Percentiles rank a stretch among this genome's conserved stretches.
Conservation (phyloP, 2,797 vertebrate species). For the Botia almorhae region DNA sequence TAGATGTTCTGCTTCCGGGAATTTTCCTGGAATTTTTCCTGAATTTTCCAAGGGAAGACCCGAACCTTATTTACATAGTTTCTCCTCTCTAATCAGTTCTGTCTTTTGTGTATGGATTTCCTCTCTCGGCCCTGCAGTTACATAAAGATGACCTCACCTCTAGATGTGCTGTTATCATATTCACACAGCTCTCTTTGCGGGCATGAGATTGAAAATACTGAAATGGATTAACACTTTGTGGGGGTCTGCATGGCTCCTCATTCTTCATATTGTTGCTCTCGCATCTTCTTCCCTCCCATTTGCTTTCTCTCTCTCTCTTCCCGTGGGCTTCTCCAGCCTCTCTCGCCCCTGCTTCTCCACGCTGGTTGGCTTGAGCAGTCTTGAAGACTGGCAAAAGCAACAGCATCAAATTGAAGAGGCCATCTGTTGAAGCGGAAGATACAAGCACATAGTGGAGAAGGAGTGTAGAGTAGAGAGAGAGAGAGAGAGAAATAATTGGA, state of each 20-base stretch:
- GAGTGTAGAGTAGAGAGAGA: conserved; percentile 20
- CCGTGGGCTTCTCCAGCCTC: conserved; percentile 40
- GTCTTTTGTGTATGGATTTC: conserved; percentile 57
- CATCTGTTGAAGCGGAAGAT: conserved; percentile 75
- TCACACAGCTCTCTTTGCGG: conserved; percentile 70
- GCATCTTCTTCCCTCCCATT: conserved; percentile 47
- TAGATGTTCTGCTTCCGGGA: conserved; percentile 20
- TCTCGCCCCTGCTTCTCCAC: conserved; percentile 32
- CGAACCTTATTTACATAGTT: conserved; percentile 69
- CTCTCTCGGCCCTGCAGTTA: conserved; percentile 58
- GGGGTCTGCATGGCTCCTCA: conserved; percentile 10
- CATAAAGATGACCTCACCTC: conserved; percentile 72
- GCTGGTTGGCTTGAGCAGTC: conserved; percentile 72
- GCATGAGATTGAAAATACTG: conserved; percentile 65
- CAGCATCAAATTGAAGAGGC: conserved; percentile 77
- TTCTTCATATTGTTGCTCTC: conserved; percentile 34
- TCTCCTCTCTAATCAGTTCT: conserved; percentile 57
- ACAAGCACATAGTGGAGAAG: conserved; percentile 24
- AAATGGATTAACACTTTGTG: conserved; percentile 52
- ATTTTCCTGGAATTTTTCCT: too few species aligned
- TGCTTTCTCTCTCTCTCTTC: conserved; percentile 7
- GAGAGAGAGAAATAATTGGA: conserved; percentile 5
- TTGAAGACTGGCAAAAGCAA: conserved; percentile 72
- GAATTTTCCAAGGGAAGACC: conserved; percentile 67
- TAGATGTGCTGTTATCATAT: conserved; percentile 75